Percentiles rank a stretch among this genome's conserved stretches.
phyloP scores from a whole-genome alignment of 2,888 invertebrate genomes.

The Heliconius ethilla region DNA sequence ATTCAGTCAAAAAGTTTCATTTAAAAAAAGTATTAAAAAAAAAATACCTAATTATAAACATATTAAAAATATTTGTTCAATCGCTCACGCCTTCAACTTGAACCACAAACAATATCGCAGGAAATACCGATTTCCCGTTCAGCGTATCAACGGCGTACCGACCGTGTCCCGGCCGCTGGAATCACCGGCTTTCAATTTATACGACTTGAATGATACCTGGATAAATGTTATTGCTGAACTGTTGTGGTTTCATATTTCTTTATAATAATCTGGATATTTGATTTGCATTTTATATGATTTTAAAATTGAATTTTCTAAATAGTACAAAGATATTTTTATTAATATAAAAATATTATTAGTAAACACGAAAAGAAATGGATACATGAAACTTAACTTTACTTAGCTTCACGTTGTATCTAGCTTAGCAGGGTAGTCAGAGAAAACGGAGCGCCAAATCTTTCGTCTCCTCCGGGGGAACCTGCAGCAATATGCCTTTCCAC shows the following conservation, averaged over 20 bases:
- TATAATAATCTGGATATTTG: not conserved
- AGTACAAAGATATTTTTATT: too few relatives aligned
- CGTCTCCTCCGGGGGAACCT: too few relatives aligned
- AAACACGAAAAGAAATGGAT: too few relatives aligned
- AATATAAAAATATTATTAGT: too few relatives aligned
- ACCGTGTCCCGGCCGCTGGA: constrained; percentile 38
- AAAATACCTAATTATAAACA: too few relatives aligned
- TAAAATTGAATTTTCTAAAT: not conserved
- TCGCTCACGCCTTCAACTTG: constrained; percentile 22
- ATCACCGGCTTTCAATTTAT: constrained; percentile 47
- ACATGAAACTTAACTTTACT: too few relatives aligned
- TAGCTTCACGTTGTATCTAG: too few relatives aligned
- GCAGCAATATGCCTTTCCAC: too few relatives aligned
- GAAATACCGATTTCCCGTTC: constrained; percentile 58
- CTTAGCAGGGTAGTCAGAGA: too few relatives aligned
- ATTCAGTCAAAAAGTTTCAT: too few relatives aligned
- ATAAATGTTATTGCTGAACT: constrained; percentile 37
- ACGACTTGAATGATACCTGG: constrained; percentile 32
- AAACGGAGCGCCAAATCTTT: too few relatives aligned
- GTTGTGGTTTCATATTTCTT: constrained; percentile 15
- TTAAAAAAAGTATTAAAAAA: too few relatives aligned
- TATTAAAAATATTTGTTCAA: not conserved
- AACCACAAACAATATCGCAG: constrained; percentile 46
- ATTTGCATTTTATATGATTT: not conserved
- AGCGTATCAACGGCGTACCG: constrained; percentile 45